Base-by-base conservation (phyloP, 1,140 invertebrate genomes). In the Caenorhabditis elegans region DNA sequence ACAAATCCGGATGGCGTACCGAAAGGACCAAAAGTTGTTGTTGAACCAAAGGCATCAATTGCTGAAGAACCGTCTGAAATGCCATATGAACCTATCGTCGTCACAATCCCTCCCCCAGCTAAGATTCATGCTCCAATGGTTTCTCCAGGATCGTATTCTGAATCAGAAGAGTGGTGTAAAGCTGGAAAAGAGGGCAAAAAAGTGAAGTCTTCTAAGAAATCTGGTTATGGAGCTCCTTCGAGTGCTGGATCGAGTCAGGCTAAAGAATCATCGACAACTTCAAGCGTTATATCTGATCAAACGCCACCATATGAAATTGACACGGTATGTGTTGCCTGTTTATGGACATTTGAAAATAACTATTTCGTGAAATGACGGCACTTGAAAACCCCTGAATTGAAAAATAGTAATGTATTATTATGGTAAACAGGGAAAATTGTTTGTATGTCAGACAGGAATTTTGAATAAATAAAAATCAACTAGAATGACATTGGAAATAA, bases 111-210 rank as follows among this genome's bases (percentile, higher is more conserved):
- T 15, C 34, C 34, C n/a, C 60, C 60, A 11, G 60, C 60, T 17
- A 15, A 19, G 17, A 34, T 70, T 22, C 60, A 43, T 6, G 60
- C 78, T 28, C 53, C 53, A 3, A 34, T 79, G 11, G 24, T 70
- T 8, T 53, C 55, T 26, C 78, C 78, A 10, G 19, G 22, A 36
- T 43, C 43, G 3, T 13, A 36, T 48, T 70, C 78, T 15, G 51
- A 48, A n/a, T 24, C 51, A 3, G 78, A 79, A 8, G 78, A 79
- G 46, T 79, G 78, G 78, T 19, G 8, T 0, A 70, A 70, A 39
- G 60, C 60, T 10, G 60, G 60, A 70, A 70, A 70, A 17, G 28
- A 60, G 17, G 53, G 51, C 11, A 53, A 53, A 28, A 79, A 79
- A 24, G 78, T 31, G n/a, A 79, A 51, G 2, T 10, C 46, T 19